Evolutionary conservation across 2,888 invertebrate genomes (phyloP).

Genomic region (Andrena hattorfiana): DNA sequence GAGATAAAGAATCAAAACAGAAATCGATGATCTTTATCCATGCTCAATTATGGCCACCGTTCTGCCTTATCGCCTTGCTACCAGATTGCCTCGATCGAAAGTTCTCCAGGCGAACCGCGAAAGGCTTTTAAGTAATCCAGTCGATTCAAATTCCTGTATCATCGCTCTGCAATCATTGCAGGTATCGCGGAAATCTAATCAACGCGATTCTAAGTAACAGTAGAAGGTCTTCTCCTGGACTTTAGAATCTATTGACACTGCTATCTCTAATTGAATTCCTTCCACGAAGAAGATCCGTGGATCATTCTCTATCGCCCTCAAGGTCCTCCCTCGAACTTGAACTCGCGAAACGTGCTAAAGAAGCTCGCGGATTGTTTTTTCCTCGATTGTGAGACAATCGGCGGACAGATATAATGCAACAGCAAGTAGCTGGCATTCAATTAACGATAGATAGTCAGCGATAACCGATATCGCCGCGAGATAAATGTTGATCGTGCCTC

Average conservation of each 20-base stretch:
- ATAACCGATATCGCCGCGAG: conserved; percentile 49
- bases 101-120: neutral
- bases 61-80: conserved; percentile 9
- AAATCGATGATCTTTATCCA: conserved; percentile 10
- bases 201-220: neutral
- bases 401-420: too few relatives aligned
- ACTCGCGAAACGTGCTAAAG: neutral
- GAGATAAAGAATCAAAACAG: neutral
- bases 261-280: neutral
- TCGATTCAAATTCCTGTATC: neutral
- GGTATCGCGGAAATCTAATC: neutral
- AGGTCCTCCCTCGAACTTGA: neutral
- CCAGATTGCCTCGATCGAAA: too few relatives aligned
- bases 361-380: neutral
- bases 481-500: conserved; percentile 44
- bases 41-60: conserved; percentile 2
- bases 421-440: conserved; percentile 24
- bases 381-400: too few relatives aligned
- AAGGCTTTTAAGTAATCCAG: neutral
- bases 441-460: conserved; percentile 48
- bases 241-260: neutral
- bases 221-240: neutral
- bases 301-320: neutral
- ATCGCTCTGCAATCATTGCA: neutral
- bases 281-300: neutral